Conservation (phyloP, 2,888 invertebrate species). For the Plutella xylostella region DNA sequence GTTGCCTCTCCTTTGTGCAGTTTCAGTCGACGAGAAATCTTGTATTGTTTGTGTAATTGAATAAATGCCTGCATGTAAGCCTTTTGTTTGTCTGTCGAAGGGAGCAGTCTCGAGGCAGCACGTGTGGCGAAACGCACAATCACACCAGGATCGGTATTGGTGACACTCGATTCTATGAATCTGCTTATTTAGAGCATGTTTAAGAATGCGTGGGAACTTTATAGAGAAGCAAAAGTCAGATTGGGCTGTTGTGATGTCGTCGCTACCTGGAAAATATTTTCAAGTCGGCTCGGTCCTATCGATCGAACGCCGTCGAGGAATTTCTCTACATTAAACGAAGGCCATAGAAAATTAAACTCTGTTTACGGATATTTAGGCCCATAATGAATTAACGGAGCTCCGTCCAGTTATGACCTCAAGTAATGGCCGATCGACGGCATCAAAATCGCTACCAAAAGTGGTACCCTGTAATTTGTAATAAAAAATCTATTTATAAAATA, state of each 20-base stretch:
- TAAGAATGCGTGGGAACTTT: constrained; percentile 17
- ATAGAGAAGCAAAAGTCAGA: background rate
- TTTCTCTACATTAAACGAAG: constrained; percentile 14
- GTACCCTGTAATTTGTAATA: constrained; percentile 69
- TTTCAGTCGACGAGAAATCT: constrained; percentile 44
- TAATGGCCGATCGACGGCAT: constrained; percentile 34
- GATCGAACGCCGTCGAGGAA: constrained; percentile 14
- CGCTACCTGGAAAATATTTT: constrained; percentile 50
- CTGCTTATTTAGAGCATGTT: constrained; percentile 19
- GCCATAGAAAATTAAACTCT: constrained; percentile 44
- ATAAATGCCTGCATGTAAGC: constrained; percentile 53
- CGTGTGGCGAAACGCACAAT: constrained; percentile 25
- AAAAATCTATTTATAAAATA: constrained; percentile 70
- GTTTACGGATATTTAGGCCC: constrained; percentile 42
- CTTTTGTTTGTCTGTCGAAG: constrained; percentile 27
- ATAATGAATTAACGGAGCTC: constrained; percentile 31
- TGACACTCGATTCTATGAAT: constrained; percentile 25
- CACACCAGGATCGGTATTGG: constrained; percentile 19
- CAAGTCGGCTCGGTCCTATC: constrained; percentile 22
- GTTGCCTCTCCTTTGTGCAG: constrained; percentile 41
- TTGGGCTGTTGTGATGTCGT: constrained; percentile 3
- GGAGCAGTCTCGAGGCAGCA: constrained; percentile 20
- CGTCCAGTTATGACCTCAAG: constrained; percentile 38
- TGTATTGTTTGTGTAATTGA: constrained; percentile 63
- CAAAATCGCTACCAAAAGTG: constrained; percentile 65